Percentiles rank a stretch among this genome's conserved stretches.
phyloP scores from a whole-genome alignment of 2,888 invertebrate genomes.

The Eudemis profundana region DNA sequence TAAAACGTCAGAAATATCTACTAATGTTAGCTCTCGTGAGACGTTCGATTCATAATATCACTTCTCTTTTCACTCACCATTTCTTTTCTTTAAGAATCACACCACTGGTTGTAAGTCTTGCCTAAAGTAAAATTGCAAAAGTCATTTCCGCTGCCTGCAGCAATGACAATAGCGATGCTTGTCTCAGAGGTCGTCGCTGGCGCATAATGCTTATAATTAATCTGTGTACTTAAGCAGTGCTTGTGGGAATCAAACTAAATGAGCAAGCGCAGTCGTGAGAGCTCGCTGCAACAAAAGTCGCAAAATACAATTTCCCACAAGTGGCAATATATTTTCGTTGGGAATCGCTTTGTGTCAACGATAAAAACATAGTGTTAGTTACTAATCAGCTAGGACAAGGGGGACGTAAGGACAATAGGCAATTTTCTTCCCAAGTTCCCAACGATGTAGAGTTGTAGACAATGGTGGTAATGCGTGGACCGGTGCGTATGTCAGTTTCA shows the following conservation, averaged over 20 bases:
- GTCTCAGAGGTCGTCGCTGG: slow-evolving; percentile 53
- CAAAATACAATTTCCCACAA: slow-evolving; percentile 74
- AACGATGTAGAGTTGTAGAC: slow-evolving; percentile 56
- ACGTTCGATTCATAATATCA: too few relatives aligned
- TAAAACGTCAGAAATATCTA: too few relatives aligned
- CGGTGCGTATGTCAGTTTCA: slow-evolving; percentile 9
- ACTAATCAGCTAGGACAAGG: slow-evolving; percentile 74
- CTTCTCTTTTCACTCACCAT: too few relatives aligned
- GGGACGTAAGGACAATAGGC: slow-evolving; percentile 73
- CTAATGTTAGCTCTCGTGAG: too few relatives aligned
- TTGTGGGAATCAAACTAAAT: slow-evolving; percentile 74
- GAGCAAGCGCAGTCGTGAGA: slow-evolving; percentile 67
- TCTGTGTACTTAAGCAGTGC: slow-evolving; percentile 60
- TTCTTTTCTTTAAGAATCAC: too few relatives aligned
- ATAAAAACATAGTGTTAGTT: slow-evolving; percentile 71
- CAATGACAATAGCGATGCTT: slow-evolving; percentile 56
- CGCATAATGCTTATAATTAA: slow-evolving; percentile 71
- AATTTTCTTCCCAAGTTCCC: slow-evolving; percentile 67
- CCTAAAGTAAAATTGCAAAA: slow-evolving; percentile 45
- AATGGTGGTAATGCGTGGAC: slow-evolving; percentile 58
- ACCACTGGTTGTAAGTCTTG: too few relatives aligned
- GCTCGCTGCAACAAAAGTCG: slow-evolving; percentile 68
- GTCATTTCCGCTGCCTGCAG: slow-evolving; percentile 59
- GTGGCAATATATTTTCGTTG: slow-evolving; percentile 62
- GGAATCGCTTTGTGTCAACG: slow-evolving; percentile 74